Evolutionary conservation across 2,888 invertebrate genomes (phyloP).

Genomic region (Himalopsyche kuldschensis): DNA sequence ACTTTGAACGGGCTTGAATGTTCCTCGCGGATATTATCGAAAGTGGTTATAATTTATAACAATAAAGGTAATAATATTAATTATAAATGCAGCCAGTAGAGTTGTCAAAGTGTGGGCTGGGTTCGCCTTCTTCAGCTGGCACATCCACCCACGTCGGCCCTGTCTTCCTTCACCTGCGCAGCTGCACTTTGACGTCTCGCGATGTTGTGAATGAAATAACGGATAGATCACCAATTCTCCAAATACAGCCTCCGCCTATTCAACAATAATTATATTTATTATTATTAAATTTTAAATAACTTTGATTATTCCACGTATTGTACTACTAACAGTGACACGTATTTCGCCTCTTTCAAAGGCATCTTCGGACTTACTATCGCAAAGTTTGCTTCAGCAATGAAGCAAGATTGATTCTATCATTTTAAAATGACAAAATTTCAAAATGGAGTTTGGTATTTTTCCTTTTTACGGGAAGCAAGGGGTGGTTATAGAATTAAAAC

Average conservation of each 20-base stretch:
- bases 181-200: neutral
- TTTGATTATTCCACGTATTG: too few species aligned
- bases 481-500: too few species aligned
- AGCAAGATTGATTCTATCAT: too few species aligned
- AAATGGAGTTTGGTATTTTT: too few species aligned
- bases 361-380: too few species aligned
- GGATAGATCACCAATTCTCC: neutral
- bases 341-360: too few species aligned
- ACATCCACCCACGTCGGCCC: neutral
- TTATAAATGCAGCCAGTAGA: neutral
- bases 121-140: neutral
- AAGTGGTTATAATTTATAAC: neutral
- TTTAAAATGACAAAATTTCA: too few species aligned
- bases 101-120: neutral
- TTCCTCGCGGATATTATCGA: neutral
- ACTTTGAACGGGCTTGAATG: neutral
- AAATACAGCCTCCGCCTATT: neutral
- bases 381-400: too few species aligned
- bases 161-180: neutral
- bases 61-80: neutral
- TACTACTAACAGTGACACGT: too few species aligned
- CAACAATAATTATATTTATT: too few species aligned
- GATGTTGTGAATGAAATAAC: neutral
- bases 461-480: too few species aligned
- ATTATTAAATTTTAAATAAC: too few species aligned